Percentiles rank a stretch among this genome's conserved stretches.
phyloP scores from a whole-genome alignment of 2,888 invertebrate species.

The Andrena trimmerana region DNA sequence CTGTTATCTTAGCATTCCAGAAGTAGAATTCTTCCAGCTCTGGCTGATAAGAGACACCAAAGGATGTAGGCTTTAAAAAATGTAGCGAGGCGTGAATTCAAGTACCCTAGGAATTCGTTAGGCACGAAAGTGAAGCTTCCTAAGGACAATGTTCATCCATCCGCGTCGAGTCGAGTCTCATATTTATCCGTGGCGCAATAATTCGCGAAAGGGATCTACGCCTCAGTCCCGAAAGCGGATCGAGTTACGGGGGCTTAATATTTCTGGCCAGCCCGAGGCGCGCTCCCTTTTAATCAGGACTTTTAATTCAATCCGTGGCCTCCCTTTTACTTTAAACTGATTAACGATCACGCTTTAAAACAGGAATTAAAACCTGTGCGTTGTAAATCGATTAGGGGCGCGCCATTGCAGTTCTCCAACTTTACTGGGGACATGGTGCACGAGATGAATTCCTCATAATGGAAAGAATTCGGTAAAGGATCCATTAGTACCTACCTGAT shows the following conservation, averaged over 20 bases:
- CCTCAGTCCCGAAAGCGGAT: slow-evolving; percentile 33
- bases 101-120: background rate
- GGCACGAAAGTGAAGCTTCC: background rate
- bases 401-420: background rate
- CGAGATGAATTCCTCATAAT: background rate
- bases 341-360: slow-evolving; percentile 51
- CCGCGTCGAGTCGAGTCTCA: background rate
- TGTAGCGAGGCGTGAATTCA: background rate
- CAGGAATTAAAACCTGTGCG: slow-evolving; percentile 19
- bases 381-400: slow-evolving; percentile 5
- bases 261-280: slow-evolving; percentile 41
- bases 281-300: slow-evolving; percentile 59
- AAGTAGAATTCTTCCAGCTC: background rate
- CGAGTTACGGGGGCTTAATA: slow-evolving; percentile 50
- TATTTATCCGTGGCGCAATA: slow-evolving; percentile 26
- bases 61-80: background rate
- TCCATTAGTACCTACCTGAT: background rate
- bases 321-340: slow-evolving; percentile 60
- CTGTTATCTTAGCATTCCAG: no score
- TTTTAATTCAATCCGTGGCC: slow-evolving; percentile 58
- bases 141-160: background rate
- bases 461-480: background rate
- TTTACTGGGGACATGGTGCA: background rate
- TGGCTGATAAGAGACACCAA: background rate
- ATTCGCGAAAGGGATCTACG: slow-evolving; percentile 17